Conservation (phyloP, 2,797 vertebrate genomes). For the Myripristis murdjan region DNA sequence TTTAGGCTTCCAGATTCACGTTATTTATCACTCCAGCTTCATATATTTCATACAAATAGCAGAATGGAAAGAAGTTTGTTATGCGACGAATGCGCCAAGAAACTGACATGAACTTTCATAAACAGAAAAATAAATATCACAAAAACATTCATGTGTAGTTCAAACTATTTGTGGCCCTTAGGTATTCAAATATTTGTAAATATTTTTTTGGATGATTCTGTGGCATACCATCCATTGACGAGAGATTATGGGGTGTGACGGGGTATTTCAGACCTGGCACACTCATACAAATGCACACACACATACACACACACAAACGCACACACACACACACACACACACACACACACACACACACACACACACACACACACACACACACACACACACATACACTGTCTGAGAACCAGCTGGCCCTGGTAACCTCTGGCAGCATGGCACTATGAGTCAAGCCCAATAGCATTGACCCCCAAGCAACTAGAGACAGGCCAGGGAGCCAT, state of each 20-base stretch:
- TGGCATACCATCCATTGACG: conserved; percentile 46
- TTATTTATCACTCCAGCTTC: too few species aligned
- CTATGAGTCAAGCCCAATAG: conserved; percentile 65
- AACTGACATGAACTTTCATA: too few species aligned
- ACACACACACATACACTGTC: conserved; percentile 47
- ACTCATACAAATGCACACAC: not conserved
- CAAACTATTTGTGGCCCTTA: too few species aligned
- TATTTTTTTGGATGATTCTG: conserved; percentile 20
- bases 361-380: conserved; percentile 15
- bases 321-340: conserved; percentile 30
- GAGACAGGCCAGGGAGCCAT: conserved; percentile 66
- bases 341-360: conserved; percentile 2
- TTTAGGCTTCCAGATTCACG: conserved; percentile 22
- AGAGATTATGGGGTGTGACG: conserved; percentile 17
- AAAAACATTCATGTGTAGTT: too few species aligned
- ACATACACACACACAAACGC: conserved; percentile 25
- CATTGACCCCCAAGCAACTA: conserved; percentile 84
- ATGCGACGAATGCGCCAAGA: too few species aligned
- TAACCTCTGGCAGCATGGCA: conserved; percentile 83
- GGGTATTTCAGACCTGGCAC: conserved; percentile 57
- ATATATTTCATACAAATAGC: too few species aligned
- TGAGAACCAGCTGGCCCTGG: conserved; percentile 84
- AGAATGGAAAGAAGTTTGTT: too few species aligned
- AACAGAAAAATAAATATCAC: too few species aligned
- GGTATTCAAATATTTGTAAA: conserved; percentile 65